These are phyloP conservation scores for rat (Rattus norvegicus) DNA, from an alignment of 2,113 vertebrate species.

Conservation along the genomic window GRCr8 NC_086031.1:96665501-96666000, in stretches of 20 bases:
- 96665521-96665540: not conserved
- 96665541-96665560: not conserved
- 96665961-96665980: conserved; percentile 97
- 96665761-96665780: not conserved
- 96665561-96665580: not conserved
- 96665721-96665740: not conserved
- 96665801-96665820: conserved; percentile 3
- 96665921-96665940: not conserved
- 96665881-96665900: not conserved
- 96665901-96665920: not conserved
- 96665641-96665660: conserved; percentile 10
- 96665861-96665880: not conserved
- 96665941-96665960: conserved; percentile 87
- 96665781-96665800: not conserved
- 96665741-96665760: conserved; percentile 10
- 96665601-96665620: not conserved
- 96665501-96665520: not conserved
- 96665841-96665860: not conserved
- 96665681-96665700: conserved; percentile 19
- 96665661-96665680: conserved; percentile 51
- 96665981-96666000: conserved; percentile 99
- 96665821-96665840: not conserved
- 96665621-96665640: conserved; percentile 63
- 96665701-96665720: not conserved
- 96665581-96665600: not conserved